Evolutionary conservation across 2,797 vertebrate genomes (phyloP).

Genomic region (Anguilla pacifica): DNA sequence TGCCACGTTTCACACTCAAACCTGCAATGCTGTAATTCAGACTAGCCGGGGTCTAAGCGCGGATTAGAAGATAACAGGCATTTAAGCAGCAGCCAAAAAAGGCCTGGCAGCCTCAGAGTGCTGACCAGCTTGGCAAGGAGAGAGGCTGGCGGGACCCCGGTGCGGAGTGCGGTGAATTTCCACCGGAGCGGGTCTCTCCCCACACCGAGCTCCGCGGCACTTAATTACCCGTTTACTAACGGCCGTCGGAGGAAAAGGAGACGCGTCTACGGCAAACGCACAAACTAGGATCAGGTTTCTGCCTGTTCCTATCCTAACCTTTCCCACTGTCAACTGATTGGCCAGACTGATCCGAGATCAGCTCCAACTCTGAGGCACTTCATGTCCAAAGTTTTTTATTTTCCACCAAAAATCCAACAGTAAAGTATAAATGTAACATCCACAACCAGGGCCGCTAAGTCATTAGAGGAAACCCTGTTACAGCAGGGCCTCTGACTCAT

Average conservation of each 20-base stretch:
- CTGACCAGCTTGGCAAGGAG: constrained; percentile 53
- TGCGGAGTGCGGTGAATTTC: background rate
- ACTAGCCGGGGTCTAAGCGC: constrained; percentile 44
- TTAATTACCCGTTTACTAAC: background rate
- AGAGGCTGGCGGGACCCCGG: constrained; percentile 38
- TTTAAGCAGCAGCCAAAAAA: constrained; percentile 50
- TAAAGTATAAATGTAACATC: no score
- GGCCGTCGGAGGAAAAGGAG: no score
- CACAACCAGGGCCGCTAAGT: no score
- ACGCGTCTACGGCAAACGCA: no score
- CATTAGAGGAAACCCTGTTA: background rate
- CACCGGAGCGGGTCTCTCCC: background rate
- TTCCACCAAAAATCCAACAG: no score
- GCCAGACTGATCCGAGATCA: no score
- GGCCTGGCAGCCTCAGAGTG: constrained; percentile 55
- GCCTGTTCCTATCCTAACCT: no score
- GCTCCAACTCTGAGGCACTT: no score
- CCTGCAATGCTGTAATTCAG: constrained; percentile 49
- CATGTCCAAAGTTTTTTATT: no score
- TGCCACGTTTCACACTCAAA: constrained; percentile 44
- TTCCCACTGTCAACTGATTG: no score
- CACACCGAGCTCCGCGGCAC: background rate
- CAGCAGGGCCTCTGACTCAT: no score
- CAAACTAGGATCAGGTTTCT: no score
- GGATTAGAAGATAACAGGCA: constrained; percentile 60